A percentile compares a stretch with the other conserved stretches of the same genome.
phyloP scores from a whole-genome alignment of 2,888 invertebrate genomes.

The Sinentomon sp. region DNA sequence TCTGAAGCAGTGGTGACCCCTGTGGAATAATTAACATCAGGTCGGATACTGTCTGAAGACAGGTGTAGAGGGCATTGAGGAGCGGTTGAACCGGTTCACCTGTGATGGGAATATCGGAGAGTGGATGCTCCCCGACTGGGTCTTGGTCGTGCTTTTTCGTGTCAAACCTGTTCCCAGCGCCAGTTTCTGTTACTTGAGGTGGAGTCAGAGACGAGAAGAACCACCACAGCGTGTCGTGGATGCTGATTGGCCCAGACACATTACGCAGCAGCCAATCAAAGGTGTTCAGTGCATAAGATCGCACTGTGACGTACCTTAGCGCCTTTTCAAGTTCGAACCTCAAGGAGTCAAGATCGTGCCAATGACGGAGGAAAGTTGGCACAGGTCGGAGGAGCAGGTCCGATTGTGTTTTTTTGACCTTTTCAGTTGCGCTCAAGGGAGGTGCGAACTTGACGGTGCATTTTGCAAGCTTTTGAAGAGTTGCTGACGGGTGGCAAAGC shows the following conservation, averaged over 20 bases:
- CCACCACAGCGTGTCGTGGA: slow-evolving; percentile 93
- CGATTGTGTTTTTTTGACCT: slow-evolving; percentile 24
- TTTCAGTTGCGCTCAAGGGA: slow-evolving; percentile 27
- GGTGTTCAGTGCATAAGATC: slow-evolving; percentile 70
- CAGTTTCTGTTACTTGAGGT: slow-evolving; percentile 20
- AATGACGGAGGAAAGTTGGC: slow-evolving; percentile 55
- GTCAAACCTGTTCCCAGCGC: slow-evolving; percentile 14
- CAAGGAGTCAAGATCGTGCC: slow-evolving; percentile 55
- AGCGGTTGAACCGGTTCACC: slow-evolving; percentile 26
- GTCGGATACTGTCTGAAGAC: slow-evolving; percentile 72
- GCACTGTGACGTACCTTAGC: slow-evolving; percentile 31
- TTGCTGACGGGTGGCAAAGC: slow-evolving; percentile 65
- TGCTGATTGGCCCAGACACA: slow-evolving; percentile 63
- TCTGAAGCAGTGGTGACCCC: slow-evolving; percentile 62
- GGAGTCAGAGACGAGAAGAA: slow-evolving; percentile 60
- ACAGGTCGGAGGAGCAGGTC: slow-evolving; percentile 50
- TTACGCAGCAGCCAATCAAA: slow-evolving; percentile 81
- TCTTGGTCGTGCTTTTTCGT: slow-evolving; percentile 27
- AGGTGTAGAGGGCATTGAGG: slow-evolving; percentile 58
- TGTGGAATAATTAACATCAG: slow-evolving; percentile 64
- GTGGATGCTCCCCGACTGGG: slow-evolving; percentile 42
- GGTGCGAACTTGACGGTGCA: no score
- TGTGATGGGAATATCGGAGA: slow-evolving; percentile 47
- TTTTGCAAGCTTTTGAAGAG: slow-evolving; percentile 50
- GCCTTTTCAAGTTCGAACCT: slow-evolving; percentile 69